Conservation (phyloP, 1,140 invertebrate genomes). For the Neomicropteryx cornuta region DNA sequence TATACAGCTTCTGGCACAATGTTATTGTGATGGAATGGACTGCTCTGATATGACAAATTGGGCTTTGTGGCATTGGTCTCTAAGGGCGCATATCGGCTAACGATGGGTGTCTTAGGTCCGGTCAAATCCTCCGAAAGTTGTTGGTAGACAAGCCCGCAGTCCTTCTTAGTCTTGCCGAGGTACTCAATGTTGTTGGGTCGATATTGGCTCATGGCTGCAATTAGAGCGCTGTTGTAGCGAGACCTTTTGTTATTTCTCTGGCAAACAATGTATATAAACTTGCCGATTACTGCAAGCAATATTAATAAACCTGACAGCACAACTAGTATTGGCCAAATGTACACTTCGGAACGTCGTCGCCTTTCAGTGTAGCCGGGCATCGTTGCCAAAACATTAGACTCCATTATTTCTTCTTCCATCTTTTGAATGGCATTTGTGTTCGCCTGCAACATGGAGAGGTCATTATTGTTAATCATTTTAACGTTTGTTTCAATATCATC, state of each 20-base stretch:
- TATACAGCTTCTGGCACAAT: constrained; percentile 51
- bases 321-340: constrained; percentile 36
- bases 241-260: constrained; percentile 39
- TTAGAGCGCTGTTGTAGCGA: constrained; percentile 40
- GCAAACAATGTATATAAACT: constrained; percentile 35
- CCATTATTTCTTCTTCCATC: constrained; percentile 31
- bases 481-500: constrained; percentile 31
- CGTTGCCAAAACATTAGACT: constrained; percentile 19
- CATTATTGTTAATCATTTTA: constrained; percentile 25
- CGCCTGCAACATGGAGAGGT: too few relatives aligned
- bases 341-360: too few relatives aligned
- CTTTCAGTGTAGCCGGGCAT: constrained; percentile 37
- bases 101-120: constrained; percentile 42
- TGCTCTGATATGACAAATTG: constrained; percentile 45
- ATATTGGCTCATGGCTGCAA: constrained; percentile 31
- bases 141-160: constrained; percentile 44
- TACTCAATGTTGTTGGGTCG: constrained; percentile 26
- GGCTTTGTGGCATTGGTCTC: constrained; percentile 41
- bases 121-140: constrained; percentile 45
- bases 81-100: constrained; percentile 41
- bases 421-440: constrained; percentile 23
- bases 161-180: constrained; percentile 32
- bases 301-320: constrained; percentile 32
- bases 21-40: constrained; percentile 50
- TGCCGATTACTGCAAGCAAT: constrained; percentile 36